Percentiles rank a stretch among this genome's conserved stretches.
Evolutionary conservation across 1,140 invertebrate genomes (phyloP).

Genomic region (Drosophila fuyamai): DNA sequence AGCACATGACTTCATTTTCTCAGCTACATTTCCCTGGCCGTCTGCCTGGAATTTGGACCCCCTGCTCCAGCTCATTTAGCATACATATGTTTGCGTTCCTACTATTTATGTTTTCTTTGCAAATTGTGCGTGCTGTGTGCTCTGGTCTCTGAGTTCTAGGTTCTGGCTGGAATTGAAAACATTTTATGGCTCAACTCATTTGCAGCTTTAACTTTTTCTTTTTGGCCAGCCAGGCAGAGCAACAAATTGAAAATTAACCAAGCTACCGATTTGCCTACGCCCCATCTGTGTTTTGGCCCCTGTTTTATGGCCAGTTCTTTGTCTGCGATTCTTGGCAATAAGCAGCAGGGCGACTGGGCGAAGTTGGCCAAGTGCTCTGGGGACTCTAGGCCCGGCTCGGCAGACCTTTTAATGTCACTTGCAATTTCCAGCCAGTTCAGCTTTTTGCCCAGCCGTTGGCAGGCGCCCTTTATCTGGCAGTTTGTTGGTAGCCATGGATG

Average conservation of each 20-base stretch:
- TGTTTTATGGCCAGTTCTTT: conserved; percentile 36
- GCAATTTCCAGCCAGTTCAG: conserved; percentile 44
- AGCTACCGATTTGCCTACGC: conserved; percentile 50
- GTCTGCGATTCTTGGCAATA: conserved; percentile 21
- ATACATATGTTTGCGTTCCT: conserved; percentile 72
- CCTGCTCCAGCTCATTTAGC: conserved; percentile 32
- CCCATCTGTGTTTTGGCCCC: conserved; percentile 36
- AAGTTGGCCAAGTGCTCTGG: conserved; percentile 26
- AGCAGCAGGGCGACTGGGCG: not conserved
- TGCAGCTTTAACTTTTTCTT: conserved; percentile 46
- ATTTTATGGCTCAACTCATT: conserved; percentile 59
- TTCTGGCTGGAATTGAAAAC: conserved; percentile 39
- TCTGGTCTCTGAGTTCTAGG: not conserved
- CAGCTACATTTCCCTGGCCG: conserved; percentile 65
- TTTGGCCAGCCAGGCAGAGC: conserved; percentile 51
- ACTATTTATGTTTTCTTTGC: conserved; percentile 81
- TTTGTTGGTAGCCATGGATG: conserved; percentile 32
- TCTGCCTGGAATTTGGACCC: conserved; percentile 25
- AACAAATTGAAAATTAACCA: conserved; percentile 77
- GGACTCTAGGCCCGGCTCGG: conserved; percentile 27
- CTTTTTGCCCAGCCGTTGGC: conserved; percentile 15
- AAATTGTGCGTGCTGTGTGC: conserved; percentile 72
- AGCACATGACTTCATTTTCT: conserved; percentile 79
- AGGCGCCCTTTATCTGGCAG: conserved; percentile 23
- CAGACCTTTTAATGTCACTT: conserved; percentile 71